Evolutionary conservation across 2,113 vertebrate species (phyloP), one percentile per base, ranked within the genome.

Genomic region (Ascaphus truei): DNA sequence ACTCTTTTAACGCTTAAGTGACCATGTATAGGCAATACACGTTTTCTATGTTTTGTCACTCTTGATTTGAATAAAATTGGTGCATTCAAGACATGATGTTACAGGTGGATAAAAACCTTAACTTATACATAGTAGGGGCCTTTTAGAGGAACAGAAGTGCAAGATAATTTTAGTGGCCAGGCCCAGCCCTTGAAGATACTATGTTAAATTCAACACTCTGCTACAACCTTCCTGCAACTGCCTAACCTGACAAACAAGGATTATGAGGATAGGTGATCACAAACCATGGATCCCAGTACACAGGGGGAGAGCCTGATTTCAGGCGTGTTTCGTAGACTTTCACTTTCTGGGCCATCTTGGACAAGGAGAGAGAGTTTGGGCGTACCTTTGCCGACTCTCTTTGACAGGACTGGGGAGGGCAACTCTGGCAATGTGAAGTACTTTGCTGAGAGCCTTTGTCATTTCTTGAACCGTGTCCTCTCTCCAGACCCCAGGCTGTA

Each of bases 401-500:
- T 2, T 22, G 33, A 59, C 11, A 60, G 52, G 7, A 2, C 30
- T 27, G 51, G 23, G 33, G 61, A 66, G 27, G 67, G 25, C 33
- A 12, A 3, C 18, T 52, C 37, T 33, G 55, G 29, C 29, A 20
- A 23, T 4, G 27, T 22, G 15, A 0, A 1, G 0, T 51, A 7
- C 13, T 0, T 8, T 11, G 72, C 72, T 50, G 67, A 58, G 63
- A 20, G 41, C 2, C 11, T 61, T 7, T 61, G 73, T 66, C 4
- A 3, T 0, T 52, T 36, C 9, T 0, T 50, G 37, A 39, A 13
- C 1, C 12, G 1, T 1, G 13, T 53, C 9, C 47, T 72, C 7
- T 45, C 71, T 1, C 1, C 84, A 93, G 92, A 93, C 15, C 96
- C 96, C 0, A 74, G 43, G 27, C 85, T 99, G 60, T 99, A 99